phyloP scores from a whole-genome alignment of 2,888 invertebrate species.

The Papilio demoleus region DNA sequence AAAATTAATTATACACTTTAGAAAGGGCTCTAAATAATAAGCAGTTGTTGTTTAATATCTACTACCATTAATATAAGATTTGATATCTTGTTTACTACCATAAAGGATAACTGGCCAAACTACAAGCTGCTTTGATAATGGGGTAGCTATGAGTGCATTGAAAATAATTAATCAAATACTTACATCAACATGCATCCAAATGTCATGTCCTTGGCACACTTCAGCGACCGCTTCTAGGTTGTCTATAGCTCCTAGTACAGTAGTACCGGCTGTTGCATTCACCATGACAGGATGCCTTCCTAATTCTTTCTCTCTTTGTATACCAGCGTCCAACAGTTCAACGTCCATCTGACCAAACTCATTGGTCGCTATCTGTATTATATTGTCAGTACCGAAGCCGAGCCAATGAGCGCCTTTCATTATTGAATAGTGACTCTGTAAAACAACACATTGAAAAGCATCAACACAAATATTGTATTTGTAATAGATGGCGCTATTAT shows the following conservation, averaged over 20 bases:
- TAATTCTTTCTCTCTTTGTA: conserved; percentile 71
- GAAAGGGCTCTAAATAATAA: background rate
- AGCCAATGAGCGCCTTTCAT: conserved; percentile 92
- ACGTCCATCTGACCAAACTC: conserved; percentile 86
- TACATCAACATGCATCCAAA: conserved; percentile 94
- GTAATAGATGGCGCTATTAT: background rate
- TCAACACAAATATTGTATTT: too few species aligned
- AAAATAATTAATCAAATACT: conserved; percentile 54
- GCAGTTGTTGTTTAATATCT: too few species aligned
- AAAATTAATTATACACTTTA: background rate
- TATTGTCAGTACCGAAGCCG: conserved; percentile 91
- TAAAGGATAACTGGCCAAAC: too few species aligned
- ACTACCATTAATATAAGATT: too few species aligned
- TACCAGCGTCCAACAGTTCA: conserved; percentile 83
- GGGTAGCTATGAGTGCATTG: too few species aligned
- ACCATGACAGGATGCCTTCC: conserved; percentile 87
- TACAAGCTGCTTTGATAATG: too few species aligned
- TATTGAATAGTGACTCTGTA: conserved; percentile 91
- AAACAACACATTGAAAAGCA: conserved; percentile 43
- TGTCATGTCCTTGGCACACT: conserved; percentile 85
- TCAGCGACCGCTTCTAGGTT: conserved; percentile 86
- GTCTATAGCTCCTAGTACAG: conserved; percentile 93
- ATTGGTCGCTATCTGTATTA: conserved; percentile 86
- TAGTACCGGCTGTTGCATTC: conserved; percentile 91
- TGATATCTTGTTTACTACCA: too few species aligned